These are phyloP conservation scores for Mus pahari DNA, from an alignment of 2,113 vertebrate species.

Conservation along the genomic window DNA sequence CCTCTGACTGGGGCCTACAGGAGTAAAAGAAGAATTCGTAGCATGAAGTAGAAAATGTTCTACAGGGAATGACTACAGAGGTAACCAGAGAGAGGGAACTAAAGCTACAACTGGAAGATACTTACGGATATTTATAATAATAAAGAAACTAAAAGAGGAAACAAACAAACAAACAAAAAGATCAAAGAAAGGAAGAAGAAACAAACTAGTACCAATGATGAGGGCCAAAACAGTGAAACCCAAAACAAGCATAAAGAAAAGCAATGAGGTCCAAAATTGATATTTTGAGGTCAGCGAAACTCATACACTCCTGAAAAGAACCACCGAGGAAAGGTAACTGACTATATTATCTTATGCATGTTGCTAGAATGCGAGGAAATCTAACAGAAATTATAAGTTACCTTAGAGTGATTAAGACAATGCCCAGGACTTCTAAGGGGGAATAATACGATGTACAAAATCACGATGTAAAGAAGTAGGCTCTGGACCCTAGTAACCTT, in stretches of 20 bases:
- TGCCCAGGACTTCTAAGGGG: background rate
- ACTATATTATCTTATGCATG: background rate
- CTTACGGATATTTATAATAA: background rate
- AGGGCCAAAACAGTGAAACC: background rate
- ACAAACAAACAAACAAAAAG: background rate
- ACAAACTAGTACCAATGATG: background rate
- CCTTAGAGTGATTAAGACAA: background rate
- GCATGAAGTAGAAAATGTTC: conserved; percentile 34
- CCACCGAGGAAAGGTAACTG: background rate
- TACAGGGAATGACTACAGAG: conserved; percentile 18
- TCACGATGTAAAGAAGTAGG: background rate
- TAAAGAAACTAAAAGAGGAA: background rate
- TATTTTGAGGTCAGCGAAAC: conserved; percentile 21
- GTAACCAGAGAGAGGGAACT: background rate
- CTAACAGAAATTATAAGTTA: background rate
- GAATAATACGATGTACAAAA: background rate
- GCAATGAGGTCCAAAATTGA: background rate
- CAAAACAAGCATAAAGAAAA: conserved; percentile 6
- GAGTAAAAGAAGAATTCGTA: conserved; percentile 26
- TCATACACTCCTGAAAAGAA: background rate
- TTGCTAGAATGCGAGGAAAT: conserved; percentile 4
- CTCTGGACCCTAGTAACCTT: background rate
- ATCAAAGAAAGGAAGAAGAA: background rate
- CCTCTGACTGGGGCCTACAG: background rate
- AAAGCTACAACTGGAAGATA: background rate